phyloP scores from a whole-genome alignment of 2,797 vertebrate genomes.

The Mus minutoides region DNA sequence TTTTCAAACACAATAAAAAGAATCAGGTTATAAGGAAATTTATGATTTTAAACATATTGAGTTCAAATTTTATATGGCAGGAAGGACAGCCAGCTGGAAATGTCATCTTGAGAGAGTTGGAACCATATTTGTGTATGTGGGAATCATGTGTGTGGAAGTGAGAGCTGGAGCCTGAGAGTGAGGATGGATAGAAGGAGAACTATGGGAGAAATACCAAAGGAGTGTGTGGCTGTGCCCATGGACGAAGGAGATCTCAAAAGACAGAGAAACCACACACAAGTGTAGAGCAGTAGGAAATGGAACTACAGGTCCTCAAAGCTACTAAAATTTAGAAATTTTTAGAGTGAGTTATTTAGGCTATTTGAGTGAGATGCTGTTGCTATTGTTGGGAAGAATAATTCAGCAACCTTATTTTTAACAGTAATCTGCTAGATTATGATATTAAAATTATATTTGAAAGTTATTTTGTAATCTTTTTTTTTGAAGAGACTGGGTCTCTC shows the following conservation, averaged over 20 bases:
- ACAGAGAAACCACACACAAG: not conserved
- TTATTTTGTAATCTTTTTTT: not conserved
- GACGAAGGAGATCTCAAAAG: not conserved
- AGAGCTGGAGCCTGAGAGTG: constrained; percentile 66
- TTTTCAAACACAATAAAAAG: constrained; percentile 69
- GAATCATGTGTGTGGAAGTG: constrained; percentile 71
- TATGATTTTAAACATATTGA: constrained; percentile 69
- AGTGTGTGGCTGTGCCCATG: not conserved
- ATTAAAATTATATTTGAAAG: constrained; percentile 55
- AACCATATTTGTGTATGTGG: constrained; percentile 73
- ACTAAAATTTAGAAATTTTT: constrained; percentile 47
- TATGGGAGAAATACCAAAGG: constrained; percentile 51
- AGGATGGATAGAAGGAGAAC: constrained; percentile 24
- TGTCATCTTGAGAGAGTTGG: constrained; percentile 73
- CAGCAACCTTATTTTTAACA: not conserved
- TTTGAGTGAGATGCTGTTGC: not conserved
- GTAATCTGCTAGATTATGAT: constrained; percentile 15
- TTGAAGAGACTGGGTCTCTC: not conserved
- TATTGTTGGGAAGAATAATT: constrained; percentile 56
- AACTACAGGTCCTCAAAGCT: constrained; percentile 3
- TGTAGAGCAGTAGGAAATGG: not conserved
- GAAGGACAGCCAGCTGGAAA: constrained; percentile 72
- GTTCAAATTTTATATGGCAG: constrained; percentile 70
- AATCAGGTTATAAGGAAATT: constrained; percentile 61
- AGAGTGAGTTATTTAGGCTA: constrained; percentile 42